Base-by-base conservation (phyloP, 2,888 invertebrate genomes). In the Kuschelorhynchus macadamiae region DNA sequence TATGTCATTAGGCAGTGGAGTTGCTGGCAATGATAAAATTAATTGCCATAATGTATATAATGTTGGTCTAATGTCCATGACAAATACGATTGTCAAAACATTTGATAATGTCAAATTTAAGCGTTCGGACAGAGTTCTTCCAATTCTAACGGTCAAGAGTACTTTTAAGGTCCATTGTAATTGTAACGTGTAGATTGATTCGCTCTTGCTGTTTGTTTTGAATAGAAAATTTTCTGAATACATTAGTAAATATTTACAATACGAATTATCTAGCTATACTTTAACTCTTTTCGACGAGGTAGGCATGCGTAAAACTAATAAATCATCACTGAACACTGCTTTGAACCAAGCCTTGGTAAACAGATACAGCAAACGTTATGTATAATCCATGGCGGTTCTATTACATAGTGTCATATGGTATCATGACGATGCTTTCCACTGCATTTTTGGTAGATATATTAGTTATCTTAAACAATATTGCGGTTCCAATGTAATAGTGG, bases 281-380 rank as follows among this genome's bases (percentile, higher is more conserved):
- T 50, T 59, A 49, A 49, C 8, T 32, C 47, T 62, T 11, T 41
- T 62, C 14, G 44, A 62, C 53, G 53, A 5, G 18, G 11, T 53
- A 44, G 67, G 70, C 36, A 71, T 70, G 69, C 52, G 69, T 18
- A 71, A 71, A 44, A 65, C 71, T 32, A 56, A 68, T 33, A n/a
- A n/a, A n/a, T n/a, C n/a, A n/a, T n/a, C n/a, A 59, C 66, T 62
- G 50, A 69, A 32, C 41, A 69, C 61, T 60, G 55, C 25, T 67
- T 63, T 57, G 12, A 57, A 63, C 11, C 42, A 9, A 49, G 62
- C 11, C 49, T 61, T 33, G 21, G 12, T 63, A 63, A 11, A 18
- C 67, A 44, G 44, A 67, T 32, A 14, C 9, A 25, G 56, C 25
- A 61, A 60, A 65, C 30, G 44, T 66, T 41, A 16, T 61, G 59